Base-by-base conservation (phyloP, 1,140 invertebrate species). In the Sarcophaga bullata region DNA sequence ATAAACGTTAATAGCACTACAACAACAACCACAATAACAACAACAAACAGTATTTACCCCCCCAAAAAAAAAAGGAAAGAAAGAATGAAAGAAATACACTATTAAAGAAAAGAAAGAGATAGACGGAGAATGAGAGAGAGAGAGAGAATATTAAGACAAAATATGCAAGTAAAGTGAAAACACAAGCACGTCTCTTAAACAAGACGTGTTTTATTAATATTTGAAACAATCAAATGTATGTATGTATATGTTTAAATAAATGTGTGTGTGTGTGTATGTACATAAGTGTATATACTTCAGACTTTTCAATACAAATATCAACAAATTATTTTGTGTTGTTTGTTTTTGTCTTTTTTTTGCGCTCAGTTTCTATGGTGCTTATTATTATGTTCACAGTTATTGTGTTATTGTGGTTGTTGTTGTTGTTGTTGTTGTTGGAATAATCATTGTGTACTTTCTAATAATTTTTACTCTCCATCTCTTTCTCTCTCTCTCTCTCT, bases 101-200 rank as follows among this genome's bases (percentile, higher is more conserved):
- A 37, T 37, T 37, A 37, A 37, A 37, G 25, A 37, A 37, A 37
- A 37, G 1, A 37, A 37, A 37, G 25, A 37, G 1, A 37, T 37
- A 68, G 19, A 68, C 19, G 19, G 19, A 68, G 8, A 37, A 2
- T 1, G 25, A 37, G 25, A 37, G 25, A 37, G 25, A 37, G 54
- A 58, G 25, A 37, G 25, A 37, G 25, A 2, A 4, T 37, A 37
- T 37, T 37, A 37, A 37, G 15, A 58, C 54, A 58, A 13, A 68
- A 68, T 68, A 68, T 68, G 62, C 62, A 68, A 68, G n/a, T 68
- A 68, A 68, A 19, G 19, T 68, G 7, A 68, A 68, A 68, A 68
- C 62, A 68, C 62, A 68, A 68, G 62, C 62, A 68, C 62, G 62
- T 68, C 62, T 68, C 25, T 68, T 68, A 68, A 68, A 68, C 62